Percentiles rank a stretch among this genome's conserved stretches.
These are phyloP conservation scores for Rhinoraja longicauda DNA, from an alignment of 2,797 vertebrate genomes.

Conservation along the genomic window DNA sequence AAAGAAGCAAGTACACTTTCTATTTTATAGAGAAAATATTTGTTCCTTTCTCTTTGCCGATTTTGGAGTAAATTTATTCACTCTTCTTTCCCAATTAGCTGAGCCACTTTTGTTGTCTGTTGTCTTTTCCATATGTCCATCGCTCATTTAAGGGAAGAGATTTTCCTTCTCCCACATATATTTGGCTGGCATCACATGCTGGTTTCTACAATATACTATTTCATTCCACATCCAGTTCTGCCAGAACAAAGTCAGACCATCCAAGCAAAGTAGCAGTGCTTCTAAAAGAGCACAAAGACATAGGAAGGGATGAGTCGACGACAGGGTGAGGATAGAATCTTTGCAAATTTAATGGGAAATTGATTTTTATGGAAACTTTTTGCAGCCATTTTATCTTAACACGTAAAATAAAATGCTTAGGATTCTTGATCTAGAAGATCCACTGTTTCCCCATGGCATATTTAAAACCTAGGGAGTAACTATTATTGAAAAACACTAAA, in stretches of 20 bases:
- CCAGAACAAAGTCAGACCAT: not conserved
- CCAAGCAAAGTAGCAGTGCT: not conserved
- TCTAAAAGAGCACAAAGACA: not conserved
- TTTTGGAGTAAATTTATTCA: too few species aligned
- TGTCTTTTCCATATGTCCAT: too few species aligned
- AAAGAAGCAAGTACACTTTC: not conserved
- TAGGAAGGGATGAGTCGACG: too few species aligned
- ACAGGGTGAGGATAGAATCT: not conserved
- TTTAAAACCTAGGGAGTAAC: not conserved
- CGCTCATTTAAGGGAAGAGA: not conserved
- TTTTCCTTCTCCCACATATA: not conserved
- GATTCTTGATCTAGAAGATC: not conserved
- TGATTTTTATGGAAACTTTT: not conserved
- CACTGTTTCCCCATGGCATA: not conserved
- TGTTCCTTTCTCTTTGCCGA: not conserved
- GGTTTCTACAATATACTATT: not conserved
- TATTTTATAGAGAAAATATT: not conserved
- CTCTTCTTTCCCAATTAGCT: too few species aligned
- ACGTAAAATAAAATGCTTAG: not conserved
- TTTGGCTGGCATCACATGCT: not conserved
- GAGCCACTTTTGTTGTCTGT: too few species aligned
- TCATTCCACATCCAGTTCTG: not conserved
- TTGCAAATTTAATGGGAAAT: not conserved
- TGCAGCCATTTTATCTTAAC: not conserved
- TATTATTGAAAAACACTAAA: not conserved